phyloP scores from a whole-genome alignment of 1,140 invertebrate genomes.

The Thaumatotibia leucotreta region DNA sequence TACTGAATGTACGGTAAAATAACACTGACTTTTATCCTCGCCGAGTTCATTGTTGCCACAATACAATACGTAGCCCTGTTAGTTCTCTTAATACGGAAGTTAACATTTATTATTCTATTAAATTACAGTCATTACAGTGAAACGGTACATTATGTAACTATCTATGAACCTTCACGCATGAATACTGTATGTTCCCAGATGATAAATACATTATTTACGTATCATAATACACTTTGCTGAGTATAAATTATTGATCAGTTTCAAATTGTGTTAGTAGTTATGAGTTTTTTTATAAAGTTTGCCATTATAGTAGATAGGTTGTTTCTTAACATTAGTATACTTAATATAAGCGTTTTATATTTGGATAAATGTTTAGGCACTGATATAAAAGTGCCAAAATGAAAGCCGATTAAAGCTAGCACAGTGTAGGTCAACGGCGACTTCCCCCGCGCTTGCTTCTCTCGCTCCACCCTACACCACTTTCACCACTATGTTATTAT shows the following conservation, averaged over 20 bases:
- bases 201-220: not conserved
- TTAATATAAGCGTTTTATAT: no score
- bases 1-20: conserved; percentile 56
- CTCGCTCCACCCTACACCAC: conserved; percentile 33
- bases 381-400: not conserved
- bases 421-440: not conserved
- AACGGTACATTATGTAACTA: conserved; percentile 9
- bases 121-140: conserved; percentile 49
- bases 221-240: not conserved
- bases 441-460: not conserved
- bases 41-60: conserved; percentile 57
- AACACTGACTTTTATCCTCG: conserved; percentile 54
- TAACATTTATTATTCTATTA: conserved; percentile 74
- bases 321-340: no score
- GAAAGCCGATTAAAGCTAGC: not conserved
- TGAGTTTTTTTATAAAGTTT: no score
- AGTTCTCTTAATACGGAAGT: conserved; percentile 69
- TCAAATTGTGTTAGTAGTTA: not conserved
- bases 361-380: no score
- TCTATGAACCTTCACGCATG: conserved; percentile 7
- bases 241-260: not conserved
- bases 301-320: no score
- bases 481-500: conserved; percentile 51
- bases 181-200: not conserved
- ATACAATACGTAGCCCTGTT: conserved; percentile 63